Percentiles rank a stretch among this genome's conserved stretches.
Evolutionary conservation across 2,113 vertebrate species (phyloP).

Genomic region (Pachyramphus minor): DNA sequence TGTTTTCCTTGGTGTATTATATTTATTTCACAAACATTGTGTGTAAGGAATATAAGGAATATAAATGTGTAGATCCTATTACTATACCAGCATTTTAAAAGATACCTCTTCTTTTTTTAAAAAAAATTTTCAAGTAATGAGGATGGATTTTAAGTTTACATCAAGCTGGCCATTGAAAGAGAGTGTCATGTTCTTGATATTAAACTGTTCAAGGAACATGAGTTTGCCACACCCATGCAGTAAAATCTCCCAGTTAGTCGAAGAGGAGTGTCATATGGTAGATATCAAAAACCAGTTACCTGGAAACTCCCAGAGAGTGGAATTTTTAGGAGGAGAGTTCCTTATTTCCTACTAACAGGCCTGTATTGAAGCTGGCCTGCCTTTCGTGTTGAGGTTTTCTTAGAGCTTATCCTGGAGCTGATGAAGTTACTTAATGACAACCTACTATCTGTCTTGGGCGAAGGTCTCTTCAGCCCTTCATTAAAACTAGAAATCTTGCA

Average conservation of each 20-base stretch:
- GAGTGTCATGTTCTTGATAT: background rate
- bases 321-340: background rate
- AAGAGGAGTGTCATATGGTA: background rate
- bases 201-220: background rate
- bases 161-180: background rate
- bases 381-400: background rate
- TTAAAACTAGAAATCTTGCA: background rate
- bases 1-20: background rate
- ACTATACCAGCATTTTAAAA: background rate
- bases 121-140: background rate
- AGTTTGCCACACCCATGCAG: background rate
- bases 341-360: background rate
- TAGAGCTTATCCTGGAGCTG: background rate
- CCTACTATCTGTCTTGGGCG: background rate
- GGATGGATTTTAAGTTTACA: background rate
- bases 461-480: background rate
- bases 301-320: constrained; percentile 3
- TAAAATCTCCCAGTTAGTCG: background rate
- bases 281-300: constrained; percentile 12
- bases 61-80: background rate
- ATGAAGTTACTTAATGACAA: background rate
- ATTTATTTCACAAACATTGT: background rate
- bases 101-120: background rate
- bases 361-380: background rate
- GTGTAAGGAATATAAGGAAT: background rate